Conservation (phyloP, 2,888 invertebrate species). For the Sphaeridia pumilis region DNA sequence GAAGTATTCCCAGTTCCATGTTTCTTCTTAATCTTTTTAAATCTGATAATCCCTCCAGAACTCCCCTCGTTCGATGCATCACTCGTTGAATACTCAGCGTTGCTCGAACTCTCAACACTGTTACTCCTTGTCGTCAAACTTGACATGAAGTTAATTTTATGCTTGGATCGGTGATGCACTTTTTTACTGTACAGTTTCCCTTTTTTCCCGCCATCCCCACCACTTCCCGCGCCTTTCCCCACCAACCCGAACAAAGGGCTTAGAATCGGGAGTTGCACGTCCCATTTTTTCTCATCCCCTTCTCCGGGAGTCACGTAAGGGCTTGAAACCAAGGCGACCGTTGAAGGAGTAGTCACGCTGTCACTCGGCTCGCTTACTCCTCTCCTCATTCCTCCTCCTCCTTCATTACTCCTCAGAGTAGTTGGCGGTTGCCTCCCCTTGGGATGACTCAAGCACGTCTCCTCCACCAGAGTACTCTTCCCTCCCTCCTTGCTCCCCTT, state of each 20-base stretch:
- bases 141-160: not conserved
- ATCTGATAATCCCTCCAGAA: not conserved
- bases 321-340: conserved; percentile 9
- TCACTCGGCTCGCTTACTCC: conserved; percentile 1
- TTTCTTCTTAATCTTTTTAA: not conserved
- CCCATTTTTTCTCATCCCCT: conserved; percentile 1
- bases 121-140: no score
- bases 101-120: no score
- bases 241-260: conserved; percentile 3
- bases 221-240: not conserved
- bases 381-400: no score
- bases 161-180: not conserved
- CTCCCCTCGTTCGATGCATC: no score
- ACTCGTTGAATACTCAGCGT: no score
- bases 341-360: conserved; percentile 7
- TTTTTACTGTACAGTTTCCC: no score
- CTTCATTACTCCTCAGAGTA: no score
- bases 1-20: not conserved
- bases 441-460: no score
- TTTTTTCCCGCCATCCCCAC: not conserved
- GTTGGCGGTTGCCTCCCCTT: no score
- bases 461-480: no score
- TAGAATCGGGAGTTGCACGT: conserved; percentile 12
- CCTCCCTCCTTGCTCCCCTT: no score
- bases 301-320: conserved; percentile 2